Conservation (phyloP, 2,888 invertebrate species). For the Agelastica alni region DNA sequence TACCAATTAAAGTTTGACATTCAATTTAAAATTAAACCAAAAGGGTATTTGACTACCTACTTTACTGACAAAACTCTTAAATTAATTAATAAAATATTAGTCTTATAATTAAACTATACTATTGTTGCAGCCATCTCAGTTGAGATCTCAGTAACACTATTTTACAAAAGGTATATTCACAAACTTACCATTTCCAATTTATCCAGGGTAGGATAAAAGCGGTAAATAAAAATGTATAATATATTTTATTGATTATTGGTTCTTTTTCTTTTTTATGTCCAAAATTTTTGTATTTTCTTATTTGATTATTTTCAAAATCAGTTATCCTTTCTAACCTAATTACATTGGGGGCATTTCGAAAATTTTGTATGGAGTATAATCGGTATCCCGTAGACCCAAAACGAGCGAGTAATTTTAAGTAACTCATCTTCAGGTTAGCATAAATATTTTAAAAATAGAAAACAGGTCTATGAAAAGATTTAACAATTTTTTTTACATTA, state of each 20-base stretch:
- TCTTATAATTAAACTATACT: too few relatives aligned
- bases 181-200: conserved; percentile 60
- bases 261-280: conserved; percentile 59
- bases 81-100: too few relatives aligned
- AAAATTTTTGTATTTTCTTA: conserved; percentile 61
- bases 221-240: conserved; percentile 53
- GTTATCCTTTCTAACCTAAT: neutral
- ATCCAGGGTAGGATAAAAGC: conserved; percentile 51
- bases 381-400: conserved; percentile 13
- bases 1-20: too few relatives aligned
- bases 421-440: too few relatives aligned
- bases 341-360: conserved; percentile 14
- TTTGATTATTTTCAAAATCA: conserved; percentile 35
- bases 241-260: conserved; percentile 55
- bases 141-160: too few relatives aligned
- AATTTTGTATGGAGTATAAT: conserved; percentile 15
- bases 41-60: too few relatives aligned
- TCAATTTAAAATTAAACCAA: too few relatives aligned
- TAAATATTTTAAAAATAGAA: conserved; percentile 13
- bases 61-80: too few relatives aligned
- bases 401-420: conserved; percentile 21
- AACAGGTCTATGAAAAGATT: neutral
- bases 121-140: too few relatives aligned
- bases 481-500: neutral
- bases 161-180: too few relatives aligned